Base-by-base conservation (phyloP, 2,888 invertebrate species). In the Sialis lutaria region DNA sequence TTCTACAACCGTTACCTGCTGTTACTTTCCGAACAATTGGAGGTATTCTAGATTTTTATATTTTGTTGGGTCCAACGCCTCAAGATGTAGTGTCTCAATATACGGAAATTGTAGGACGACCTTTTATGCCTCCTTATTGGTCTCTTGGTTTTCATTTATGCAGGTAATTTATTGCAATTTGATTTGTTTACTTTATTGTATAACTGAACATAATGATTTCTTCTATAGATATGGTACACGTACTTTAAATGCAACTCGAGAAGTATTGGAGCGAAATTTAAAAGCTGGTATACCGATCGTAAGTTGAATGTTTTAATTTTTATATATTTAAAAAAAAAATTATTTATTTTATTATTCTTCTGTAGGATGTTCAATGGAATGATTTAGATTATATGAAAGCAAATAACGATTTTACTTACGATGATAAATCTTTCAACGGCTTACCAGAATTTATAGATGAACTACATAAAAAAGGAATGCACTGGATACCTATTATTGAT, bases 71-170 rank as follows among this genome's bases (percentile, higher is more conserved):
- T 0, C 84, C 87, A 0, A 67, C 74, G 0, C 87, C 91, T 0
- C 57, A 65, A 5, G 74, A 77, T 33, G 84, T 84, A 7, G 63
- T 77, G 1, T 59, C 67, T 13, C 83, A 85, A 60, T 84, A 83
- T 58, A 74, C 80, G 0, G 70, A 71, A 49, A 57, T 84, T 5
- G 72, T 90, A 8, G 89, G 89, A 0, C 67, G 74, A 49, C 87
- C 90, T 0, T 74, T 75, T 58, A 72, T 91, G 73, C 90, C 90
- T 1, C 88, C 91, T 0, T 87, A 84, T 60, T 92, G 91, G 91
- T 70, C 81, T 1, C 71, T 92, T 1, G 92, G 91, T 1, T 91
- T 88, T 63, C 91, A 92, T 65, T 67, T 91, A 32, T 86, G 87
- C 71, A 75, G 79, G 73, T 82, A 54, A 32, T 33, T 37, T 8